Evolutionary conservation across 2,888 invertebrate genomes (phyloP), one percentile per base, ranked within the genome.

Genomic region (Tuta absoluta): DNA sequence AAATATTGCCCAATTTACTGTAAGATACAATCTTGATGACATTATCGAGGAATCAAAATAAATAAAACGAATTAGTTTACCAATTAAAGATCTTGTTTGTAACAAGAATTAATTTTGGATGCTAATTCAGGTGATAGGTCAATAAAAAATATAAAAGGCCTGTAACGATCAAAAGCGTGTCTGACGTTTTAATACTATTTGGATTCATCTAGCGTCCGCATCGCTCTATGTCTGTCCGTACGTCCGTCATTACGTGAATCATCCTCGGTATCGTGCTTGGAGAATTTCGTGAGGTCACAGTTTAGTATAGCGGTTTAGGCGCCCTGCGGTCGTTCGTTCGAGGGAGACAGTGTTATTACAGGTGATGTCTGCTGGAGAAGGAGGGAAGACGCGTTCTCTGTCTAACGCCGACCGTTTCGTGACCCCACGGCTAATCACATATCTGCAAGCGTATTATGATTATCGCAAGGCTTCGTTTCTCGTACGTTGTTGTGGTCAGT

Each of bases 231-330:
- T 85, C 85, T 82, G 84, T 68, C 78, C 76, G 80, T 83, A 76
- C 77, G 81, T 85, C 85, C 85, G 77, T 89, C 87, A 88, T 89
- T 89, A 86, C 80, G 82, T 89, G 89, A 90, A 87, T 89, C 90
- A 89, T 83, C 84, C 79, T 74, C 79, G 72, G 84, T 86, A 88
- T 86, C 88, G 88, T 87, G 88, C 86, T 75, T 71, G 74, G 84
- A 85, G 88, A 85, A 89, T 91, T 91, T 91, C 90, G 91, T 90
- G 90, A 90, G 91, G 91, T 91, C 90, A 90, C 88, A 91, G 91
- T 89, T 89, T 90, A 89, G 83, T 89, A 86, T 91, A 90, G 90
- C 91, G 91, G 91, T 89, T 85, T 85, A 84, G 84, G 87, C 85
- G 90, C 88, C 88, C 90, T 86, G 86, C 85, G 88, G 89, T 87